phyloP scores from a whole-genome alignment of 2,113 vertebrate species.

The Piaya cayana region DNA sequence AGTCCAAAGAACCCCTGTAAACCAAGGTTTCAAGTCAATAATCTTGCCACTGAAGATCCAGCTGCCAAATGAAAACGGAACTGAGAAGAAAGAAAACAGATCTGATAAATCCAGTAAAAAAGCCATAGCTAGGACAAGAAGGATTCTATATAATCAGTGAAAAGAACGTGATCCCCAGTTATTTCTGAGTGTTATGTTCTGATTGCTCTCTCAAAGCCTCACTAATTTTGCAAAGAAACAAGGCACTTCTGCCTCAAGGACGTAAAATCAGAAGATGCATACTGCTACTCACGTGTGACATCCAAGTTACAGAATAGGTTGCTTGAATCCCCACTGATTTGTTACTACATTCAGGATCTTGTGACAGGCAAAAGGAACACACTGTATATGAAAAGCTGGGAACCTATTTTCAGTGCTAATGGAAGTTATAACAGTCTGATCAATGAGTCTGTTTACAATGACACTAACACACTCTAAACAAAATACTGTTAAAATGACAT shows the following conservation, averaged over 20 bases:
- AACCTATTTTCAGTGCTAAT: not conserved
- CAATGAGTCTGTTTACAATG: not conserved
- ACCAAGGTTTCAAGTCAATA: not conserved
- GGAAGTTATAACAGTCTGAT: not conserved
- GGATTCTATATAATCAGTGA: accelerated
- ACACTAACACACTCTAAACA: not conserved
- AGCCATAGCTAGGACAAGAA: not conserved
- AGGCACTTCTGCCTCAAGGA: not conserved
- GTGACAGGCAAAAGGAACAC: not conserved
- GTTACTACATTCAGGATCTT: not conserved
- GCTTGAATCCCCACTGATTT: not conserved
- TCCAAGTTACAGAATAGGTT: not conserved
- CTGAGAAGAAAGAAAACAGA: not conserved
- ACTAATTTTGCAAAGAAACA: not conserved
- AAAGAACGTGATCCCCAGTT: not conserved
- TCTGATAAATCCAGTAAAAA: not conserved
- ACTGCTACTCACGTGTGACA: not conserved
- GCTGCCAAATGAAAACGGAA: not conserved
- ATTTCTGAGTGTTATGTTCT: no score
- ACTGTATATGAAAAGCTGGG: not conserved
- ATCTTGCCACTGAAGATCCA: not conserved
- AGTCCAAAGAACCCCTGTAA: not conserved
- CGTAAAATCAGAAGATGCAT: not conserved
- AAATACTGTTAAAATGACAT: not conserved
- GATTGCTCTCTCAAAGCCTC: not conserved